Conservation (phyloP, 1,140 invertebrate species). For the Micrasema minimum region DNA sequence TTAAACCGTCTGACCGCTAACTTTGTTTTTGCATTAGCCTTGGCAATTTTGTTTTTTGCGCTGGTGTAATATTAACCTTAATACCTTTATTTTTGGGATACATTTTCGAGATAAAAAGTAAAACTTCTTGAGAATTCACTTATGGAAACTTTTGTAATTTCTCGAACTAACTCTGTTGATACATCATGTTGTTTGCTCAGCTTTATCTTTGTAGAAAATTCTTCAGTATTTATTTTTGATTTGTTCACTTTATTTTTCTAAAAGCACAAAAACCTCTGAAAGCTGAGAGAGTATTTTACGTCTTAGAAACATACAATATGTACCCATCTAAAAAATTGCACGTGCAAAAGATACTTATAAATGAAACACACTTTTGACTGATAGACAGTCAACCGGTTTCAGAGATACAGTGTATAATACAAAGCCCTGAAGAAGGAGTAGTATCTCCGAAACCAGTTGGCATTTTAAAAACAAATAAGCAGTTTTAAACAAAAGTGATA, state of each 20-base stretch:
- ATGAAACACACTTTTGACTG: too few relatives aligned
- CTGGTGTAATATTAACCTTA: conserved; percentile 27
- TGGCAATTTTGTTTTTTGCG: conserved; percentile 20
- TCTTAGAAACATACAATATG: too few relatives aligned
- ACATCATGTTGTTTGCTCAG: conserved; percentile 1
- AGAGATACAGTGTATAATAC: too few relatives aligned
- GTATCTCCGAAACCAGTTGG: too few relatives aligned
- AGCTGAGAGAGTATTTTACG: too few relatives aligned
- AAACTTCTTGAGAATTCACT: conserved; percentile 28
- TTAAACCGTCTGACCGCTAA: conserved; percentile 25
- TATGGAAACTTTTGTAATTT: conserved; percentile 29
- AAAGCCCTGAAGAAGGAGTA: too few relatives aligned
- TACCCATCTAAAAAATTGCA: too few relatives aligned
- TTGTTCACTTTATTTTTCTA: conserved; percentile 10
- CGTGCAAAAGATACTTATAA: too few relatives aligned
- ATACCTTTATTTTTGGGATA: conserved; percentile 21
- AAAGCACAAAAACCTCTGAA: not conserved
- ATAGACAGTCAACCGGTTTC: too few relatives aligned
- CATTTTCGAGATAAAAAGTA: conserved; percentile 29
- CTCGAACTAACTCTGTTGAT: conserved; percentile 28
- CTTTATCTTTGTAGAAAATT: conserved; percentile 3
- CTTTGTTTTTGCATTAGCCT: conserved; percentile 28
- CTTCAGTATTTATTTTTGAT: not conserved
- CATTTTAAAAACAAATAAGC: too few relatives aligned
- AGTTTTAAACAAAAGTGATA: too few relatives aligned